Base-by-base conservation (phyloP, 2,113 vertebrate genomes). In the Pitta sordida region DNA sequence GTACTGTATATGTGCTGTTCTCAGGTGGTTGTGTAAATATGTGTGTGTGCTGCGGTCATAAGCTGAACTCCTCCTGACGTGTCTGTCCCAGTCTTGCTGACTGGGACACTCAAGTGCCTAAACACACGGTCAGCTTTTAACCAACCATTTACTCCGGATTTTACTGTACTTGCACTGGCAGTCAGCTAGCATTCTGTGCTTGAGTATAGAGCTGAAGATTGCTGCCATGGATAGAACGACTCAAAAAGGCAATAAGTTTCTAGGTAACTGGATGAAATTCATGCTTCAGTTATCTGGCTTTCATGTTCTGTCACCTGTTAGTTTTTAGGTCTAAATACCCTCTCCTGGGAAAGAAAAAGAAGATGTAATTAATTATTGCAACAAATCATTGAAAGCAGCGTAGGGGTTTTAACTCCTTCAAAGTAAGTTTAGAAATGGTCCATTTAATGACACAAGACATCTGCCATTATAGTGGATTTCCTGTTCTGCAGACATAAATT, bases 401-500 rank as follows among this genome's bases (percentile, higher is more conserved):
- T 23, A 81, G 36, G 56, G 71, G 63, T 68, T 95, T 95, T 92
- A 95, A 93, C 84, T 95, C 78, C 86, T 90, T 96, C 81, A 1
- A 3, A 90, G 56, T 82, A 77, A 74, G 76, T 92, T 89, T 75
- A 86, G 76, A 70, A 65, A 74, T 65, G 93, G 83, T 58, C 94
- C 93, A 41, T 96, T 92, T 96, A 97, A 96, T 41, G 76, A 90
- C 67, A 49, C 27, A 27, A 93, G 82, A n/a, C 34, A 1, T 76
- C 94, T 87, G 62, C 82, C 63, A 26, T 89, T 77, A 36, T 11
- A 41, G 82, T 26, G 44, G 76, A 87, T 89, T 95, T 96, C 87
- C 90, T 85, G 70, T 95, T 89, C 82, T 73, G 58, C 87, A 83
- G 87, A 48, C 70, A 69, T 62, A 83, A 94, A 94, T 80, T 58